phyloP scores from a whole-genome alignment of 2,797 vertebrate species.

The Scolopax rusticola region DNA sequence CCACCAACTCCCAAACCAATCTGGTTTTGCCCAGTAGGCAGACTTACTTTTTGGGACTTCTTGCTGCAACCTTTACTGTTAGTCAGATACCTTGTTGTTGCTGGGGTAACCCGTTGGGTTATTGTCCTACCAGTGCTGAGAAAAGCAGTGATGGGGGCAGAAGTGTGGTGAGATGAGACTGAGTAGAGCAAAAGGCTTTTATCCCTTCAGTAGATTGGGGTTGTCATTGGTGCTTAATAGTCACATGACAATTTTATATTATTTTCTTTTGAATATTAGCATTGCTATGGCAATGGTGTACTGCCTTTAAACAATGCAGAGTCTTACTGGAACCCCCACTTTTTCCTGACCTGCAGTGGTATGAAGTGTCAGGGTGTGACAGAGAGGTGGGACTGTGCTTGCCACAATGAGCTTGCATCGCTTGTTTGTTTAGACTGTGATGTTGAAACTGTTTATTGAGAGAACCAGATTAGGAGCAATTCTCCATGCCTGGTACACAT shows the following conservation, averaged over 20 bases:
- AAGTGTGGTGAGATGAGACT: not conserved
- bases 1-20: not conserved
- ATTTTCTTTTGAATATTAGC: not conserved
- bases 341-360: not conserved
- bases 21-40: not conserved
- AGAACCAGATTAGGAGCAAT: not conserved
- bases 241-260: not conserved
- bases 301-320: not conserved
- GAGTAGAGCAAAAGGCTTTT: not conserved
- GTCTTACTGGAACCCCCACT: not conserved
- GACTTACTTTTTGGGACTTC: not conserved
- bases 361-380: not conserved
- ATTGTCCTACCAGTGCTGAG: not conserved
- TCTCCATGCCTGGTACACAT: not conserved
- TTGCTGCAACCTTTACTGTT: not conserved
- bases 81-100: not conserved
- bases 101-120: not conserved
- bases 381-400: accelerated
- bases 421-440: not conserved
- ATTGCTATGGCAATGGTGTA: not conserved
- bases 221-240: not conserved
- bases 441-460: not conserved
- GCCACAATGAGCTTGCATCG: not conserved
- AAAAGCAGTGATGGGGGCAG: not conserved
- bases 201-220: not conserved